Evolutionary conservation across 2,888 invertebrate genomes (phyloP).

Genomic region (Autographa gamma): DNA sequence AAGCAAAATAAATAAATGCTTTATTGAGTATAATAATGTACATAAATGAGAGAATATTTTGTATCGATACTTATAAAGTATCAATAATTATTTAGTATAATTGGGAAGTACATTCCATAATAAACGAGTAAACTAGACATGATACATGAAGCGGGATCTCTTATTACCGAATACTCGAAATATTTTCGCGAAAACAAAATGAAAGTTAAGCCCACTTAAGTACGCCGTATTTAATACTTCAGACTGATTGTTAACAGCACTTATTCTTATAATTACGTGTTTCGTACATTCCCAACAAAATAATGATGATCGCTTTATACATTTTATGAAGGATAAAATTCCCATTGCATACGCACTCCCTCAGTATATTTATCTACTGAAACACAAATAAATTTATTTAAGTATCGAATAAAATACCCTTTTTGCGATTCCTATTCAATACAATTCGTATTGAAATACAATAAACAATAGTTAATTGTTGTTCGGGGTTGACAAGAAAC

Average conservation of each 20-base stretch:
- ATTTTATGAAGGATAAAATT: conserved; percentile 45
- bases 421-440: conserved; percentile 71
- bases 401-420: conserved; percentile 66
- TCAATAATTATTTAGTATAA: no score
- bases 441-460: conserved; percentile 69
- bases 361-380: conserved; percentile 60
- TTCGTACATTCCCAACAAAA: conserved; percentile 23
- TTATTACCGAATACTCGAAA: not conserved
- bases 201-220: conserved; percentile 3
- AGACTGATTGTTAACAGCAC: conserved; percentile 15
- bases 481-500: conserved; percentile 67
- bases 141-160: not conserved
- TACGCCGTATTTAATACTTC: conserved; percentile 7
- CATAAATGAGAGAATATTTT: not conserved
- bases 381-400: conserved; percentile 65
- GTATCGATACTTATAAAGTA: not conserved
- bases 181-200: not conserved
- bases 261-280: conserved; percentile 26
- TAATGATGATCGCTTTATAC: conserved; percentile 42
- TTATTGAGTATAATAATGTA: not conserved
- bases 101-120: no score
- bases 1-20: no score
- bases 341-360: conserved; percentile 19
- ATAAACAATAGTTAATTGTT: conserved; percentile 80
- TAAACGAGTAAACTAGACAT: not conserved